These are phyloP conservation scores for Escarpia spicata DNA, from an alignment of 2,888 invertebrate species.

Conservation along the genomic window DNA sequence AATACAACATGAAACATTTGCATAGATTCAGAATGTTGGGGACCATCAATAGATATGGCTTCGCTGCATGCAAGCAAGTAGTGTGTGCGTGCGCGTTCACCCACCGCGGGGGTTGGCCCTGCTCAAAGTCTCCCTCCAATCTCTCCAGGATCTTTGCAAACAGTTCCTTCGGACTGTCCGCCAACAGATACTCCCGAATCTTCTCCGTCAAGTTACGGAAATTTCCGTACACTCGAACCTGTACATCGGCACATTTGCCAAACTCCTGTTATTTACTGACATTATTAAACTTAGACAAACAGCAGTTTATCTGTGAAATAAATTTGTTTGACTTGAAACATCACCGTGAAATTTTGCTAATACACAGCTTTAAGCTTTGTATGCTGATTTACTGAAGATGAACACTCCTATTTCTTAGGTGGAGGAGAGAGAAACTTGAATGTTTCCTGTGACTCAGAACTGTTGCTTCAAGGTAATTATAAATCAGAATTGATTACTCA, in stretches of 20 bases:
- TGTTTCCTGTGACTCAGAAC: not conserved
- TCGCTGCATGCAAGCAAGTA: not conserved
- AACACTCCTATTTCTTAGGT: not conserved
- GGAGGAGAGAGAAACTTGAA: not conserved
- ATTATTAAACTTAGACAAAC: not conserved
- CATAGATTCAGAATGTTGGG: no score
- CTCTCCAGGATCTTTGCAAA: slow-evolving; percentile 53
- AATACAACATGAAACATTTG: no score
- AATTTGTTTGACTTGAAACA: not conserved
- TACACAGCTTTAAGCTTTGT: not conserved
- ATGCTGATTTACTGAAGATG: not conserved
- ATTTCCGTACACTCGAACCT: slow-evolving; percentile 40
- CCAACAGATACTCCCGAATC: slow-evolving; percentile 37
- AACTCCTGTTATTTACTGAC: not conserved
- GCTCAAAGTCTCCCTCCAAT: slow-evolving; percentile 50
- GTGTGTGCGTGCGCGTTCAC: not conserved
- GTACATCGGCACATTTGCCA: not conserved
- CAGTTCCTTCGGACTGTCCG: slow-evolving; percentile 43
- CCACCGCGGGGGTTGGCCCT: slow-evolving; percentile 32
- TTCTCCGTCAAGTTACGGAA: slow-evolving; percentile 38
- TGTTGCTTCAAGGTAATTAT: not conserved
- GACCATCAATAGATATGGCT: not conserved
- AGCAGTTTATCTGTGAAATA: not conserved
- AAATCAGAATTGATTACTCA: no score
- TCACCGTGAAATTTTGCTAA: not conserved